Percentiles rank a stretch among this genome's conserved stretches.
Conservation (phyloP, 2,888 invertebrate species). For the Drosophila monieri region DNA sequence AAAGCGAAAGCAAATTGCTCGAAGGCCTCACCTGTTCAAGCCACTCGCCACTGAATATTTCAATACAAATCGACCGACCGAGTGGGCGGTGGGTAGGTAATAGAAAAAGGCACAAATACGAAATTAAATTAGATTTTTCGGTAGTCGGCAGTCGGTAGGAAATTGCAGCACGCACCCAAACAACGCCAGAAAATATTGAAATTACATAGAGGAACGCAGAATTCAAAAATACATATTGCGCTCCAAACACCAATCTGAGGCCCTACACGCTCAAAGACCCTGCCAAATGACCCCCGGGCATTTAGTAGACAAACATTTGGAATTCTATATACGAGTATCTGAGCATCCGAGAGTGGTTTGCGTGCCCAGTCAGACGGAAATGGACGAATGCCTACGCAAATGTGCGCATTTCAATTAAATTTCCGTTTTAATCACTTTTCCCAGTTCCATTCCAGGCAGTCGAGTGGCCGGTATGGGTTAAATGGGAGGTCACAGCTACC, state of each 20-base stretch:
- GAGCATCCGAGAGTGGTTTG: conserved; percentile 44
- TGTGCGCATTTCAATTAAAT: conserved; percentile 80
- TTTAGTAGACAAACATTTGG: conserved; percentile 38
- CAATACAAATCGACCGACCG: conserved; percentile 17
- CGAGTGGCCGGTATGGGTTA: conserved; percentile 13
- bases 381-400: conserved; percentile 74
- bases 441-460: conserved; percentile 32
- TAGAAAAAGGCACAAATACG: conserved; percentile 33
- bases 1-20: conserved; percentile 76
- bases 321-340: conserved; percentile 28
- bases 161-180: conserved; percentile 73
- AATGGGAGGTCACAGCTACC: conserved; percentile 11
- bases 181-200: conserved; percentile 47
- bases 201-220: conserved; percentile 30
- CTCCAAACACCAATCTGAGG: conserved; percentile 10
- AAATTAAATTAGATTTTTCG: conserved; percentile 78
- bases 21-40: conserved; percentile 48
- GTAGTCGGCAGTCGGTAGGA: conserved; percentile 52
- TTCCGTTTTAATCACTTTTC: conserved; percentile 79
- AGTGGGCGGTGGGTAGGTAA: not conserved
- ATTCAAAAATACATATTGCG: conserved; percentile 38
- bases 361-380: conserved; percentile 56
- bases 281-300: conserved; percentile 38
- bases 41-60: conserved; percentile 16
- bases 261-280: conserved; percentile 2